A percentile compares a stretch with the other conserved stretches of the same genome.
Conservation (phyloP, 1,140 invertebrate species). For the Pogonus chalceus region DNA sequence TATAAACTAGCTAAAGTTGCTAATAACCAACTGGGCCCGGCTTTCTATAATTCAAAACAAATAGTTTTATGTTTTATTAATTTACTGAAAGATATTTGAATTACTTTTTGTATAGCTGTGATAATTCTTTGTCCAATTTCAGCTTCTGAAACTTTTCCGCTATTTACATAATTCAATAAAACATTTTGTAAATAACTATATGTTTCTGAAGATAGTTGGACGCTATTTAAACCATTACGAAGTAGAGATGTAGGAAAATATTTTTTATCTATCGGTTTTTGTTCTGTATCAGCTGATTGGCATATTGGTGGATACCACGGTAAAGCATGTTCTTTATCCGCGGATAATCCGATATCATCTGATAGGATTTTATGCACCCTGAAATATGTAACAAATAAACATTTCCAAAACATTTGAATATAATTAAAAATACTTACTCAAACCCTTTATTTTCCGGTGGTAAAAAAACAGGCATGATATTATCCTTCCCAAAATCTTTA, state of each 20-base stretch:
- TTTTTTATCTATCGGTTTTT: slow-evolving; percentile 35
- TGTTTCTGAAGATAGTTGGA: slow-evolving; percentile 24
- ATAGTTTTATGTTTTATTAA: slow-evolving; percentile 5
- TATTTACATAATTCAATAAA: slow-evolving; percentile 46
- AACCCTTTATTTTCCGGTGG: slow-evolving; percentile 67
- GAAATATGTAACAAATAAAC: slow-evolving; percentile 19
- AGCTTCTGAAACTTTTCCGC: slow-evolving; percentile 44
- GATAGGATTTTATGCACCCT: slow-evolving; percentile 42
- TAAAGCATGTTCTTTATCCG: slow-evolving; percentile 51
- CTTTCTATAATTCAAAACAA: slow-evolving; percentile 40
- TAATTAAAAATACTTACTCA: slow-evolving; percentile 43
- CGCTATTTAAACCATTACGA: slow-evolving; percentile 20
- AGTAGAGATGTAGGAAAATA: slow-evolving; percentile 30
- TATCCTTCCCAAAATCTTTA: slow-evolving; percentile 31
- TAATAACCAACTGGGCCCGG: slow-evolving; percentile 54
- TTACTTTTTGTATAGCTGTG: slow-evolving; percentile 55
- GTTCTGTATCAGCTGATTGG: slow-evolving; percentile 32
- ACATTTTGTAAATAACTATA: slow-evolving; percentile 33
- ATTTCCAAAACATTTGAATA: not conserved
- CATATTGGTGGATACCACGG: slow-evolving; percentile 69
- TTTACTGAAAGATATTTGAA: slow-evolving; percentile 12
- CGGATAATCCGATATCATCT: slow-evolving; percentile 48
- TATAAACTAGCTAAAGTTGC: slow-evolving; percentile 55
- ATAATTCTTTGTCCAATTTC: slow-evolving; percentile 69
- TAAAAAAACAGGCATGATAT: slow-evolving; percentile 49